phyloP scores from a whole-genome alignment of 2,797 vertebrate genomes.

The Lagocephalus sceleratus region DNA sequence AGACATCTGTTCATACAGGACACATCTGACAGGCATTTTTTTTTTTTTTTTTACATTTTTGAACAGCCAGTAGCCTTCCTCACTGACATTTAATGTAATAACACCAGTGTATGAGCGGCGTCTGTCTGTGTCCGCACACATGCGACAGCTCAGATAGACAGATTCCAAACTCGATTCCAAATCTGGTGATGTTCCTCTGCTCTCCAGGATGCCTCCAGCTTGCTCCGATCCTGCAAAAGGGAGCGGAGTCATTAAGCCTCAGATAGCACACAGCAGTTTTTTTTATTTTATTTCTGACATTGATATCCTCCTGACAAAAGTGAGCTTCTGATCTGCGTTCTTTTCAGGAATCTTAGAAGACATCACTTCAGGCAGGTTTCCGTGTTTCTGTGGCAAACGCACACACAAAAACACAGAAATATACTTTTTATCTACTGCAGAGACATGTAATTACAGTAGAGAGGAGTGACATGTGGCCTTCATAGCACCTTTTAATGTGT shows the following conservation, averaged over 20 bases:
- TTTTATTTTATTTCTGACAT: too few relatives aligned
- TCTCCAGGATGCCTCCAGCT: conserved; percentile 3
- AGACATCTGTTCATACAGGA: conserved; percentile 27
- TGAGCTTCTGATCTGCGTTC: not conserved
- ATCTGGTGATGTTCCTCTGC: conserved; percentile 20
- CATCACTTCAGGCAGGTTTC: not conserved
- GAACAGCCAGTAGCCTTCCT: too few relatives aligned
- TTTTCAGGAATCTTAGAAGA: not conserved
- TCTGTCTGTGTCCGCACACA: conserved; percentile 8
- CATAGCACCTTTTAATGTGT: too few relatives aligned
- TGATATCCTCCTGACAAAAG: not conserved
- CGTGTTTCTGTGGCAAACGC: not conserved
- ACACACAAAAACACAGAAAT: not conserved
- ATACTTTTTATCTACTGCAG: too few relatives aligned
- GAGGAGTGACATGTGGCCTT: too few relatives aligned
- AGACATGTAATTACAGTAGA: too few relatives aligned
- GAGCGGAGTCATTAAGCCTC: conserved; percentile 4
- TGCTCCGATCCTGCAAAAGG: conserved; percentile 7
- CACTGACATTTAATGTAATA: too few relatives aligned
- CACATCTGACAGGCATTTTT: conserved; percentile 48
- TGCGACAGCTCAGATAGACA: conserved; percentile 35
- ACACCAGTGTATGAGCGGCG: too few relatives aligned
- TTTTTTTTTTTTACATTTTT: too few relatives aligned
- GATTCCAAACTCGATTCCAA: conserved; percentile 22
- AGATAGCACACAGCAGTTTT: not conserved